These are phyloP conservation scores for Stegana nigrithorax DNA, from an alignment of 2,888 invertebrate species.

Conservation along the genomic window DNA sequence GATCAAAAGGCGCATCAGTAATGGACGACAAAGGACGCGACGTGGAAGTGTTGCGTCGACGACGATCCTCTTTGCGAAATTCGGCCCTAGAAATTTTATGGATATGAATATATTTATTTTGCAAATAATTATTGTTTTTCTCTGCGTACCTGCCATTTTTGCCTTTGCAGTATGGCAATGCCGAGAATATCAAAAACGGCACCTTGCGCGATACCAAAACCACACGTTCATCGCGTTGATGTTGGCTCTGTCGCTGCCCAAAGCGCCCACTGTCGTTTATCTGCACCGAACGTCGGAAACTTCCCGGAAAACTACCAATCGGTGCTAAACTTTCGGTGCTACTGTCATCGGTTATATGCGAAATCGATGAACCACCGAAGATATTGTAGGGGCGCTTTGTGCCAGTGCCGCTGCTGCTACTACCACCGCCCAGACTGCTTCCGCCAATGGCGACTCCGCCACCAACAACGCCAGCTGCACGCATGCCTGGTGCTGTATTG, in stretches of 20 bases:
- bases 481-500: constrained; percentile 66
- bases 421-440: constrained; percentile 36
- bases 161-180: constrained; percentile 84
- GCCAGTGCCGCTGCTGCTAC: constrained; percentile 42
- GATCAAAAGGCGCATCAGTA: constrained; percentile 84
- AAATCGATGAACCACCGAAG: constrained; percentile 59
- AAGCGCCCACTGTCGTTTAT: constrained; percentile 65
- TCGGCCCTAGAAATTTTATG: constrained; percentile 72
- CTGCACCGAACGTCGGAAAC: constrained; percentile 61
- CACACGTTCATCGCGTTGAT: constrained; percentile 77
- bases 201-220: constrained; percentile 83
- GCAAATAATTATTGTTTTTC: too few species aligned
- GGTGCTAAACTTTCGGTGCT: constrained; percentile 85
- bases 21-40: constrained; percentile 86
- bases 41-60: constrained; percentile 84
- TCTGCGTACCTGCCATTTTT: constrained; percentile 73
- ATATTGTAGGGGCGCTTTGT: constrained; percentile 59
- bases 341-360: constrained; percentile 71
- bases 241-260: constrained; percentile 70
- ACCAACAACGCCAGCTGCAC: constrained; percentile 34
- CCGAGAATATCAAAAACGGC: constrained; percentile 88
- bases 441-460: constrained; percentile 27
- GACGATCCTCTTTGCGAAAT: constrained; percentile 78
- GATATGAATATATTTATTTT: neutral
- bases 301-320: constrained; percentile 54